These are phyloP conservation scores for Hirtodrosophila trivittata DNA, from an alignment of 2,888 invertebrate species.

Conservation along the genomic window DNA sequence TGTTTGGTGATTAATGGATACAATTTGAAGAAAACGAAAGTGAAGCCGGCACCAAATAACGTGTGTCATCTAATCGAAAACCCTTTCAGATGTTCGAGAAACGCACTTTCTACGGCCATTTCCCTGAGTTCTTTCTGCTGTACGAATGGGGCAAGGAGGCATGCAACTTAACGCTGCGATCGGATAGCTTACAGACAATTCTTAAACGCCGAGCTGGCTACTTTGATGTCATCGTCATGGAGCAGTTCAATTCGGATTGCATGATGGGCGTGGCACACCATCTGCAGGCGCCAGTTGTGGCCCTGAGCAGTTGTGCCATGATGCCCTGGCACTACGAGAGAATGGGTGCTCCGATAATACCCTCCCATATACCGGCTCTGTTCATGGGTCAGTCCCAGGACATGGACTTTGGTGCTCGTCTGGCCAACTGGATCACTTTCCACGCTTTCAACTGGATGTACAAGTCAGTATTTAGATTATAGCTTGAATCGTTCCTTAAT, in stretches of 20 bases:
- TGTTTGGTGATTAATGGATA: background rate
- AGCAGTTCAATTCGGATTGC: constrained; percentile 90
- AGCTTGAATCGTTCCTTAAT: background rate
- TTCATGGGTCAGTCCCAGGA: constrained; percentile 84
- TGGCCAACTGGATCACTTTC: constrained; percentile 84
- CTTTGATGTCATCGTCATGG: constrained; percentile 87
- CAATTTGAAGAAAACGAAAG: background rate
- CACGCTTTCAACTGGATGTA: constrained; percentile 76
- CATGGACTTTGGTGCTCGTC: constrained; percentile 84
- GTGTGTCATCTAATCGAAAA: background rate
- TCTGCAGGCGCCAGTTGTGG: constrained; percentile 86
- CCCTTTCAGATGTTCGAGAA: constrained; percentile 76
- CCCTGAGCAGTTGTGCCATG: constrained; percentile 84
- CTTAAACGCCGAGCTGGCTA: constrained; percentile 85
- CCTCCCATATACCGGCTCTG: constrained; percentile 85
- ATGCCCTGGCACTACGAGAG: constrained; percentile 87
- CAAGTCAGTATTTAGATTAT: constrained; percentile 53
- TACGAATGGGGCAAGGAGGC: constrained; percentile 81
- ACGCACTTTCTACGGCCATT: constrained; percentile 77
- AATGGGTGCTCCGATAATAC: constrained; percentile 86
- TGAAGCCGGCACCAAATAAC: background rate
- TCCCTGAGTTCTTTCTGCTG: constrained; percentile 80
- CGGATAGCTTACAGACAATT: constrained; percentile 81
- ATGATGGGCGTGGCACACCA: constrained; percentile 87
- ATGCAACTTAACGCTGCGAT: constrained; percentile 80